Percentiles rank a stretch among this genome's conserved stretches.
Evolutionary conservation across 2,888 invertebrate genomes (phyloP).

Genomic region (Lasioglossum lativentre): DNA sequence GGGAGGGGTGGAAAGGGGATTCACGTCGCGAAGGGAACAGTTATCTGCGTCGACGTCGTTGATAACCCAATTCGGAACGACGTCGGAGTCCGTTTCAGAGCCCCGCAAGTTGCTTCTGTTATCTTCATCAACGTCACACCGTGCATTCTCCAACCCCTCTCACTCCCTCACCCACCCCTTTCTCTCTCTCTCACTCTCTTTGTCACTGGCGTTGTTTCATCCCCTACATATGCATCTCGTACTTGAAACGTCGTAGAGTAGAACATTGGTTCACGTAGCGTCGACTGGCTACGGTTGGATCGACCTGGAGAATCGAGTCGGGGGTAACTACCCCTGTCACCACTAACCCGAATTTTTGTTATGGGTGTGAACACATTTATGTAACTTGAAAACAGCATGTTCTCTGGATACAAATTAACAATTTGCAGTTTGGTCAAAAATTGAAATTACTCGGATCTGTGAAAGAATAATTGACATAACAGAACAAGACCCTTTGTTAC

Average conservation of each 20-base stretch:
- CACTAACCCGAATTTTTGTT: background rate
- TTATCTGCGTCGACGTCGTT: conserved; percentile 52
- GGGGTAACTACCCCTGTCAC: background rate
- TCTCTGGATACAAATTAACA: no score
- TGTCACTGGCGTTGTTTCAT: conserved; percentile 42
- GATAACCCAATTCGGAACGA: conserved; percentile 42
- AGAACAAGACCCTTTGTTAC: no score
- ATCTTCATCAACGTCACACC: conserved; percentile 48
- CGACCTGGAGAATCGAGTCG: conserved; percentile 11
- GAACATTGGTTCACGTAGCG: conserved; percentile 79
- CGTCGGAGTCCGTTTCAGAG: conserved; percentile 48
- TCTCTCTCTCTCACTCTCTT: background rate
- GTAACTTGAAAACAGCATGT: no score
- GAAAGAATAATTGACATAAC: no score
- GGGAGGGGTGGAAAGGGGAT: conserved; percentile 8
- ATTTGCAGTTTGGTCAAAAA: no score
- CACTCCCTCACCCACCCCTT: background rate
- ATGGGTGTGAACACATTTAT: no score
- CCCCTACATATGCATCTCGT: conserved; percentile 60
- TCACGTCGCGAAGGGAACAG: conserved; percentile 45
- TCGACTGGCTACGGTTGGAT: conserved; percentile 56
- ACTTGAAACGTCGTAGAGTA: conserved; percentile 61
- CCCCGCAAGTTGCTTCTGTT: conserved; percentile 53
- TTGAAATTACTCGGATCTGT: no score
- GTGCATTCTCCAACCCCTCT: conserved; percentile 39